A percentile compares a stretch with the other conserved stretches of the same genome.
phyloP scores from a whole-genome alignment of 2,888 invertebrate genomes.

The Rhingia campestris region DNA sequence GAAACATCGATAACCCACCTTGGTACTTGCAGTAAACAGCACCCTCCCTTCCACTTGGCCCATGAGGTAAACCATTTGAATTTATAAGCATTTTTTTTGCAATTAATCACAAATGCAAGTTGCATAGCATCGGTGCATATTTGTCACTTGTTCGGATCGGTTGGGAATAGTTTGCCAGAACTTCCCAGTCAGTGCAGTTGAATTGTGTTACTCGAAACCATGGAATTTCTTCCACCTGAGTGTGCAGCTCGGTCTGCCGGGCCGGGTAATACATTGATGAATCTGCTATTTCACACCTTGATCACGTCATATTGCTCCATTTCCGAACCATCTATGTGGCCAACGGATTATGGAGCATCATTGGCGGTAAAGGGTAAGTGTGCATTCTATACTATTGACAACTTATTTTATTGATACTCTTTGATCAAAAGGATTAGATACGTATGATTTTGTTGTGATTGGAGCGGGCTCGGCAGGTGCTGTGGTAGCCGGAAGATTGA shows the following conservation, averaged over 20 bases:
- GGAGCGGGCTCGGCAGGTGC: conserved; percentile 86
- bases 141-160: too few species aligned
- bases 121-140: too few species aligned
- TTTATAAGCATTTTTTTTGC: too few species aligned
- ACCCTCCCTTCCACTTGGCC: too few species aligned
- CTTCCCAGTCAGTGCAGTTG: conserved; percentile 78
- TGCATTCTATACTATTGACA: conserved; percentile 12
- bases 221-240: conserved; percentile 80
- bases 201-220: conserved; percentile 76
- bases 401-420: background rate
- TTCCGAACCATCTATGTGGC: conserved; percentile 85
- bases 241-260: conserved; percentile 81
- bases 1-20: too few species aligned
- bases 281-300: conserved; percentile 85
- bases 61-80: too few species aligned
- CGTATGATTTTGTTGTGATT: conserved; percentile 85
- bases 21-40: too few species aligned
- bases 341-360: conserved; percentile 83
- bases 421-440: conserved; percentile 68
- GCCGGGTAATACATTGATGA: conserved; percentile 84
- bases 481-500: conserved; percentile 86
- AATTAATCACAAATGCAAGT: too few species aligned
- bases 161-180: conserved; percentile 1
- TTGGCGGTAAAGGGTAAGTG: conserved; percentile 79
- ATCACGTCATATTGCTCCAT: conserved; percentile 86